Evolutionary conservation across 2,113 vertebrate genomes (phyloP), one percentile per base, ranked within the genome.

Genomic region (Scopus umbretta): DNA sequence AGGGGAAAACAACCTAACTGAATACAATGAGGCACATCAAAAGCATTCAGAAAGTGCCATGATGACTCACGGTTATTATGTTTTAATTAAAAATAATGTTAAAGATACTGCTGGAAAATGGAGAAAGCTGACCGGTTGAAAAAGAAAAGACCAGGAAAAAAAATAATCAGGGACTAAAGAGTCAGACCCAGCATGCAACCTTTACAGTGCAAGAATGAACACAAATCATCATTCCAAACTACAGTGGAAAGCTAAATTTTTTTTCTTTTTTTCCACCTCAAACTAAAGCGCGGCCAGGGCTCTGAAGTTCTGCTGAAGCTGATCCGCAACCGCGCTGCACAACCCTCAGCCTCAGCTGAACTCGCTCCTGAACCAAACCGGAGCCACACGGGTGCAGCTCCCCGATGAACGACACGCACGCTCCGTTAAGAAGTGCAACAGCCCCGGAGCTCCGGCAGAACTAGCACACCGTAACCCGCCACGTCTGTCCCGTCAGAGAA

Each of bases 391-490:
- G 10, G 36, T 43, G 47, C 5, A 14, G 11, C 42, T n/a, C 50
- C 65, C 52, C 0, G 19, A 3, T 10, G 10, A 56, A 10, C 50
- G 30, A 1, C 66, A 18, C 7, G 3, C 42, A 38, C 25, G 1
- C 49, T 40, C 30, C 65, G 5, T 1, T 0, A n/a, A 5, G 11
- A 10, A 32, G 36, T 2, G 27, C 34, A 10, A 5, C 45, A 23
- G 50, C 68, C 27, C 71, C 14, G 52, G 50, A 55, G 38, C 49
- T 42, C 43, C 2, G 63, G 30, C 32, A 36, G 38, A 65, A 19
- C 32, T 4, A 8, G 17, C 38, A 5, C 3, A 2, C 34, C 0
- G 18, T 1, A 20, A 70, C 59, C 1, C 15, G 6, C 36, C 29
- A 10, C 1, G 9, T 21, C 26, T 18, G 88, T 1, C 68, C 30